phyloP scores from a whole-genome alignment of 2,888 invertebrate species.

The Capitulum mitella region DNA sequence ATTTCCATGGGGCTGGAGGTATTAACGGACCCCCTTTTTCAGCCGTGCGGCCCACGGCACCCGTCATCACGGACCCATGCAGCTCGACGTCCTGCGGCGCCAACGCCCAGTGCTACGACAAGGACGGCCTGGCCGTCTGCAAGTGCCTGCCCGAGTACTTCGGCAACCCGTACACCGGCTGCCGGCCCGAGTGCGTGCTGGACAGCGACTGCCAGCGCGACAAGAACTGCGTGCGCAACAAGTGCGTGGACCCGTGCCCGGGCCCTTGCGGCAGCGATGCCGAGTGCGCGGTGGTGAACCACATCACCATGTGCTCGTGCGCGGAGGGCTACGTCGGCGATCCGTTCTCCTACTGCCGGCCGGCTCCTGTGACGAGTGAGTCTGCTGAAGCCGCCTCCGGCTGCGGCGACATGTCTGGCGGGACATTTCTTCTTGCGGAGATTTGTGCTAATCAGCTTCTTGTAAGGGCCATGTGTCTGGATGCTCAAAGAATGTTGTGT shows the following conservation, averaged over 20 bases:
- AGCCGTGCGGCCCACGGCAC: neutral
- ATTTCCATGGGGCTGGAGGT: no score
- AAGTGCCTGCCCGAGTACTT: conserved; percentile 57
- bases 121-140: conserved; percentile 57
- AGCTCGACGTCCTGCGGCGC: conserved; percentile 78
- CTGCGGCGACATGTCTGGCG: no score
- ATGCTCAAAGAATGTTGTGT: no score
- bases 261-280: conserved; percentile 71
- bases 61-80: conserved; percentile 55
- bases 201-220: conserved; percentile 70
- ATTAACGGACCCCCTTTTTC: no score
- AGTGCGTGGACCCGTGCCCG: conserved; percentile 63
- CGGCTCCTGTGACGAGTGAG: conserved; percentile 42
- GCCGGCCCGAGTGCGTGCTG: conserved; percentile 76
- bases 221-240: conserved; percentile 57
- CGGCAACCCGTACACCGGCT: conserved; percentile 68
- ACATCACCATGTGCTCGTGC: conserved; percentile 71
- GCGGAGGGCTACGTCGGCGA: conserved; percentile 61
- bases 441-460: no score
- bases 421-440: no score
- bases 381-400: no score
- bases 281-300: conserved; percentile 63
- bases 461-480: no score
- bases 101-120: conserved; percentile 43
- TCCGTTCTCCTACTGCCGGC: conserved; percentile 47